Evolutionary conservation across 37 sponge, comb jelly and placozoan genomes (phyloP).

Genomic region (Ephydatia muelleri): DNA sequence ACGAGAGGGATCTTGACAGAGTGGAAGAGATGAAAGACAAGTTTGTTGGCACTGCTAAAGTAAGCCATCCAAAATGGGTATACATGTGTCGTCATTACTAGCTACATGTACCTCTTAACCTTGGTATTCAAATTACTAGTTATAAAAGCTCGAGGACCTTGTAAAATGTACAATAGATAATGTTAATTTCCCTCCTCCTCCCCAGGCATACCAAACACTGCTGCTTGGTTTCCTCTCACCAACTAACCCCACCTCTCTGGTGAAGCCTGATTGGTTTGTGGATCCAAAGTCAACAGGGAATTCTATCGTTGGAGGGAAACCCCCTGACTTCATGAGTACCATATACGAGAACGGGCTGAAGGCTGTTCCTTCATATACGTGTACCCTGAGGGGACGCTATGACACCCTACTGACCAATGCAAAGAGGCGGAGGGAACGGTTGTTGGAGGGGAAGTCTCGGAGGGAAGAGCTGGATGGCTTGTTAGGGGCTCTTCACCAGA

Average conservation of each 20-base stretch:
- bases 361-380: slow-evolving; percentile 24
- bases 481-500: slow-evolving; percentile 15
- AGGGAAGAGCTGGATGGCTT: slow-evolving; percentile 40
- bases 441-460: slow-evolving; percentile 39
- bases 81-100: too few species aligned
- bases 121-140: too few species aligned
- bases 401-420: slow-evolving; percentile 37
- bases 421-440: slow-evolving; percentile 6
- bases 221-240: slow-evolving; percentile 15
- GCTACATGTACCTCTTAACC: too few species aligned
- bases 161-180: not conserved
- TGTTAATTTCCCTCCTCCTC: not conserved
- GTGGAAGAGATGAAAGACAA: slow-evolving; percentile 32
- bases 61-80: not conserved
- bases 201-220: slow-evolving; percentile 38
- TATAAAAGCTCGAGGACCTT: too few species aligned
- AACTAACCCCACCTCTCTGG: not conserved
- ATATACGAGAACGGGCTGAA: slow-evolving; percentile 54
- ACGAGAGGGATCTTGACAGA: slow-evolving; percentile 28
- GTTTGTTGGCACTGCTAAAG: slow-evolving; percentile 53
- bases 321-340: slow-evolving; percentile 15
- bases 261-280: slow-evolving; percentile 21
- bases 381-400: slow-evolving; percentile 26
- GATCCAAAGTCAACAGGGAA: slow-evolving; percentile 22
- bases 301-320: not conserved